phyloP scores from a whole-genome alignment of 92 coral and sea anemone genomes.

The Palythoa heliodiscus region DNA sequence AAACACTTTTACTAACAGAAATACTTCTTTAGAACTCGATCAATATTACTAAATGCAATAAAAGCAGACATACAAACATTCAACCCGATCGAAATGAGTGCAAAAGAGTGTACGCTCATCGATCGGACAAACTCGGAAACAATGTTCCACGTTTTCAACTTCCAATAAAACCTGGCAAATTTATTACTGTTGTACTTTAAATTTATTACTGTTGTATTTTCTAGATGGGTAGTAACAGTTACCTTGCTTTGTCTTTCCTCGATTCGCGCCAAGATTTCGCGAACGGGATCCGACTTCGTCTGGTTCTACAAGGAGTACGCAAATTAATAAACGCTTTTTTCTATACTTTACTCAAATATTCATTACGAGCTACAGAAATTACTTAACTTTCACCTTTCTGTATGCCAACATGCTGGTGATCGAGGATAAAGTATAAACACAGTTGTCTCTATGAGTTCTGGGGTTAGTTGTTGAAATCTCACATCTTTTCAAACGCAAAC shows the following conservation, averaged over 20 bases:
- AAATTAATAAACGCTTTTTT: not conserved
- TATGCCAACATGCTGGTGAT: constrained; percentile 22
- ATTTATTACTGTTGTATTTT: not conserved
- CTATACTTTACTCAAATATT: not conserved
- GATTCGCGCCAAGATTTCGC: constrained; percentile 44
- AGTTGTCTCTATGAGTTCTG: not conserved
- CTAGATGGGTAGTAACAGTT: not conserved
- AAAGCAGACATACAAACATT: not conserved
- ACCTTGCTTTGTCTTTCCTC: constrained; percentile 43
- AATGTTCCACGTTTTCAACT: not conserved
- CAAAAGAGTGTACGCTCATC: no score
- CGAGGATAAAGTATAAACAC: not conserved
- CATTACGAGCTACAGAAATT: not conserved
- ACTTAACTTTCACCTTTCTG: constrained; percentile 12
- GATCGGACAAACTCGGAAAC: no score
- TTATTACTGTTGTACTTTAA: not conserved
- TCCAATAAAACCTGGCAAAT: not conserved
- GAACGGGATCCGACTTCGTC: constrained; percentile 41
- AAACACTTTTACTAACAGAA: no score
- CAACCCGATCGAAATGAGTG: not conserved
- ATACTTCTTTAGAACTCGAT: no score
- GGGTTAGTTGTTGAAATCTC: not conserved
- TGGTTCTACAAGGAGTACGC: not conserved
- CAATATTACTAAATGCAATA: not conserved
- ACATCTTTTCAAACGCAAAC: not conserved